Percentiles rank a stretch among this genome's conserved stretches.
These are phyloP conservation scores for Tupiocoris notatus DNA, from an alignment of 2,888 invertebrate genomes.

Conservation along the genomic window DNA sequence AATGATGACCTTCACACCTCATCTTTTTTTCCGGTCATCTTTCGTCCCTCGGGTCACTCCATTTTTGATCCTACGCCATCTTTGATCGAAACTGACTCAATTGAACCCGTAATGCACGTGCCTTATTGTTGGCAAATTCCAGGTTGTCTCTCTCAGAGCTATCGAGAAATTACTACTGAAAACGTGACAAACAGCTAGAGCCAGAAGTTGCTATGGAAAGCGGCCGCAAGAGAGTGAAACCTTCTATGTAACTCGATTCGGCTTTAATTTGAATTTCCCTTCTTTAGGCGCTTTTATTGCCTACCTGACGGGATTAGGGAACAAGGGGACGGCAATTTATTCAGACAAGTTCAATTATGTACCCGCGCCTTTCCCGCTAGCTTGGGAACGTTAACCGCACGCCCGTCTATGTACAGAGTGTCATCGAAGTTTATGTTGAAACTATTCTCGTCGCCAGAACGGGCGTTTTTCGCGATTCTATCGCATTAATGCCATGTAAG, in stretches of 20 bases:
- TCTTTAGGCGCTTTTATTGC: conserved; percentile 36
- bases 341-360: conserved; percentile 39
- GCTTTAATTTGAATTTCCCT: conserved; percentile 37
- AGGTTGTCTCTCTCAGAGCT: too few species aligned
- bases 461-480: background rate
- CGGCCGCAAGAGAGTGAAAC: background rate
- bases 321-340: conserved; percentile 32
- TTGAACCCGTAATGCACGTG: too few species aligned
- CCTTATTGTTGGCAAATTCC: too few species aligned
- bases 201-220: conserved; percentile 14
- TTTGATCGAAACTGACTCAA: too few species aligned
- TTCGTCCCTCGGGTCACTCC: too few species aligned
- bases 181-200: background rate
- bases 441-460: background rate
- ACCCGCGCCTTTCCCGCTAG: background rate
- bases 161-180: too few species aligned
- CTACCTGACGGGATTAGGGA: conserved; percentile 37
- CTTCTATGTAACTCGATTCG: conserved; percentile 34
- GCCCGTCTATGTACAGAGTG: background rate
- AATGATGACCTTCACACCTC: too few species aligned
- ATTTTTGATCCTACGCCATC: too few species aligned
- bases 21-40: too few species aligned
- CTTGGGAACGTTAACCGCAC: background rate
- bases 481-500: too few species aligned
- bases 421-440: background rate